Percentiles rank a stretch among this genome's conserved stretches.
Evolutionary conservation across 2,797 vertebrate genomes (phyloP).

Genomic region (Alca torda): DNA sequence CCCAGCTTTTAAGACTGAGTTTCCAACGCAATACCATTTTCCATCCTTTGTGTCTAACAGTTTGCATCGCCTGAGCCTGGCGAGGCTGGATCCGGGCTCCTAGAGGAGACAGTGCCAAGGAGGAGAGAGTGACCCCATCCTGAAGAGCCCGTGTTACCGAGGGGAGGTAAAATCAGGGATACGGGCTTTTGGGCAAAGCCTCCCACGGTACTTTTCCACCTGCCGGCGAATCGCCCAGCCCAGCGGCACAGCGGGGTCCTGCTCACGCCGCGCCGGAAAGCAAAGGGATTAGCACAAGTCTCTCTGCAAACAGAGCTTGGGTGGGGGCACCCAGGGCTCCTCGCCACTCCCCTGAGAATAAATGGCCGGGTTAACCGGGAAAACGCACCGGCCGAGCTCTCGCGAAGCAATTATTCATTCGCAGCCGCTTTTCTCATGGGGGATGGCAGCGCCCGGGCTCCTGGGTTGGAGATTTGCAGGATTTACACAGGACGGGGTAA

Average conservation of each 20-base stretch:
- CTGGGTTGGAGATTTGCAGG: neutral
- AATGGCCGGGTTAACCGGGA: neutral
- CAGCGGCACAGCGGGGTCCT: neutral
- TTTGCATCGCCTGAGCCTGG: rapidly evolving
- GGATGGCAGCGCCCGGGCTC: neutral
- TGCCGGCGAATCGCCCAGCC: neutral
- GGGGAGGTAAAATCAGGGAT: neutral
- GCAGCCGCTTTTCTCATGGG: neutral
- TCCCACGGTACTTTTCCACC: neutral
- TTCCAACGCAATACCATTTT: neutral
- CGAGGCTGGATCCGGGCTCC: neutral
- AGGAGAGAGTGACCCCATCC: neutral
- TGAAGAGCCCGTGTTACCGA: rapidly evolving
- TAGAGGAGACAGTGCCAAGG: rapidly evolving
- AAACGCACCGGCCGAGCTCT: rapidly evolving
- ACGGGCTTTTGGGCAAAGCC: rapidly evolving
- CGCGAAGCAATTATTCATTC: neutral
- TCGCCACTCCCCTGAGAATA: neutral
- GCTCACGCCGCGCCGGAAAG: neutral
- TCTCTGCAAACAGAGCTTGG: neutral
- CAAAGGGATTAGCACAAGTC: neutral
- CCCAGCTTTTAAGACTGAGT: neutral
- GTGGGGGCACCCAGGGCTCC: neutral
- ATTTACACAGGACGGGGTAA: neutral
- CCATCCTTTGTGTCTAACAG: neutral